Evolutionary conservation across 2,888 invertebrate genomes (phyloP).

Genomic region (Dynastes tityus): DNA sequence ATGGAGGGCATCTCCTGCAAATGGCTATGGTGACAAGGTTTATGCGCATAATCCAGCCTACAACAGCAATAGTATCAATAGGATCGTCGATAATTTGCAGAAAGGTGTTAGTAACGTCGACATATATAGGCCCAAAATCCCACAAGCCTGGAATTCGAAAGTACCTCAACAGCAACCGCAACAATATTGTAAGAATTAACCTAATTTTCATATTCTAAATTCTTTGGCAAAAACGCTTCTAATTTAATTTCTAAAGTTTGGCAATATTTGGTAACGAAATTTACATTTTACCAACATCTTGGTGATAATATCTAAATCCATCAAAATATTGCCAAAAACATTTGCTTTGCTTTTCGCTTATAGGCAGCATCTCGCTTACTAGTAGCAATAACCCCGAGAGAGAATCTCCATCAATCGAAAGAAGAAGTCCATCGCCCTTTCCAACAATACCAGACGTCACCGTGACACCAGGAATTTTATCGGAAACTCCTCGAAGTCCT

Average conservation of each 20-base stretch:
- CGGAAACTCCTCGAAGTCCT: constrained; percentile 23
- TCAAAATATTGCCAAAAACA: too few species aligned
- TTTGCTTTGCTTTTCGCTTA: constrained; percentile 1
- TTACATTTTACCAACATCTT: too few species aligned
- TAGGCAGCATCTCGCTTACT: constrained; percentile 46
- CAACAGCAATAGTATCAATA: constrained; percentile 69
- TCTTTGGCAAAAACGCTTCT: too few species aligned
- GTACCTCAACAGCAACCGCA: constrained; percentile 44
- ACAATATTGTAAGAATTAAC: constrained; percentile 65
- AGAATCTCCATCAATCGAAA: constrained; percentile 14
- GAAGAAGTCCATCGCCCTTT: constrained; percentile 63
- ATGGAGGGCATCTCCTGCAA: constrained; percentile 61
- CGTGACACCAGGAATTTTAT: constrained; percentile 59
- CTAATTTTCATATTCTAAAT: background rate
- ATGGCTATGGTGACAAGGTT: constrained; percentile 56
- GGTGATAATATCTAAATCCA: too few species aligned
- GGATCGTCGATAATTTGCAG: constrained; percentile 68
- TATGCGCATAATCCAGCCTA: constrained; percentile 68
- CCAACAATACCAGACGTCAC: constrained; percentile 65
- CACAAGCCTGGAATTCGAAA: constrained; percentile 71
- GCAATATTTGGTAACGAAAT: too few species aligned
- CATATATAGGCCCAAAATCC: constrained; percentile 71
- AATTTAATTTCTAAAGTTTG: too few species aligned
- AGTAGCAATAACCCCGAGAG: constrained; percentile 1
- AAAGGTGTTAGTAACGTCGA: constrained; percentile 67